Conservation (phyloP, 2,797 vertebrate genomes). For the Tauraco hartlaubi region DNA sequence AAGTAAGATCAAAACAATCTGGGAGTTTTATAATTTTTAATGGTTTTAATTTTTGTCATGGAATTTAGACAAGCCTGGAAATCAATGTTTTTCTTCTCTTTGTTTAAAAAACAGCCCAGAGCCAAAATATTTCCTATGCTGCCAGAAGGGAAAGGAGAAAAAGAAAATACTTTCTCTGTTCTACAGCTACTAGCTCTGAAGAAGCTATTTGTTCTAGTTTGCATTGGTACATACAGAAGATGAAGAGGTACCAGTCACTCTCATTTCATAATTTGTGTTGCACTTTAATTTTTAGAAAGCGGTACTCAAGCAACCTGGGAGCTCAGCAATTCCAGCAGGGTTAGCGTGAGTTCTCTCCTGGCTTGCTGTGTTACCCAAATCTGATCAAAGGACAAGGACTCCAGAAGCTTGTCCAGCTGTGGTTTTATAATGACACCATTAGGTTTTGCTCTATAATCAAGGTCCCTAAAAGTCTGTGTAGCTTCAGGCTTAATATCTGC, state of each 20-base stretch:
- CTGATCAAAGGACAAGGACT: slow-evolving; percentile 79
- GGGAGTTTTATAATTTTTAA: neutral
- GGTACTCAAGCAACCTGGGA: slow-evolving; percentile 47
- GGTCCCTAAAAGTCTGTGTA: slow-evolving; percentile 78
- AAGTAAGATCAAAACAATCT: neutral
- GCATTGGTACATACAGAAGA: neutral
- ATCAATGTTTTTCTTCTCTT: neutral
- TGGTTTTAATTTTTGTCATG: neutral
- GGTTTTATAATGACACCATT: slow-evolving; percentile 80
- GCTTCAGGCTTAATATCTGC: slow-evolving; percentile 80
- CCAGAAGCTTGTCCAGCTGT: slow-evolving; percentile 81
- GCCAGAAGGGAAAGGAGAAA: neutral
- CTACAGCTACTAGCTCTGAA: neutral
- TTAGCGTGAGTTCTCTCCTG: slow-evolving; percentile 43
- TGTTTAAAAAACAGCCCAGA: slow-evolving; percentile 5
- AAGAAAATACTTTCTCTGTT: neutral
- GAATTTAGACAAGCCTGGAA: neutral
- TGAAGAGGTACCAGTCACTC: neutral
- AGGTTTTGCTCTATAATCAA: slow-evolving; percentile 79
- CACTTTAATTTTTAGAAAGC: slow-evolving; percentile 68
- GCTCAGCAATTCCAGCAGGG: slow-evolving; percentile 42
- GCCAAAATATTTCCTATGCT: neutral
- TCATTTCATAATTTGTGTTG: slow-evolving; percentile 4
- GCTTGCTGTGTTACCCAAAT: slow-evolving; percentile 75
- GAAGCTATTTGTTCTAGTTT: neutral